Evolutionary conservation across 2,888 invertebrate genomes (phyloP).

Genomic region (Saturnia pavonia): DNA sequence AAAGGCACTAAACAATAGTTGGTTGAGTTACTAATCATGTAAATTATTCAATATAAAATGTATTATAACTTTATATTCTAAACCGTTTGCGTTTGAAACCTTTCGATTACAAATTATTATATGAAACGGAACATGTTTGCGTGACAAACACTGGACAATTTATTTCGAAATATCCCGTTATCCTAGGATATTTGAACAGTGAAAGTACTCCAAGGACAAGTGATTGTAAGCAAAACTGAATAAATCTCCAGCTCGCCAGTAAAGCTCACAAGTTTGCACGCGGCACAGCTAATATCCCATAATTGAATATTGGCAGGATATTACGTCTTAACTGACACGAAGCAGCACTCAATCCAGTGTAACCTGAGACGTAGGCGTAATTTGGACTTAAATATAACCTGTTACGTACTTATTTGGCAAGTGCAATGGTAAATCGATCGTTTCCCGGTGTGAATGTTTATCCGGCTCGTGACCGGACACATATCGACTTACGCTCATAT

Average conservation of each 20-base stretch:
- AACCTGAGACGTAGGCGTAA: background rate
- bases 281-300: slow-evolving; percentile 14
- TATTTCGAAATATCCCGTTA: slow-evolving; percentile 10
- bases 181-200: slow-evolving; percentile 5
- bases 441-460: slow-evolving; percentile 8
- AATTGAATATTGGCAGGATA: slow-evolving; percentile 25
- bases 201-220: slow-evolving; percentile 5
- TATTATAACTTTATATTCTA: background rate
- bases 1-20: background rate
- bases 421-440: slow-evolving; percentile 2
- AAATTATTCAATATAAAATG: background rate
- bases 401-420: slow-evolving; percentile 15
- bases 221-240: slow-evolving; percentile 14
- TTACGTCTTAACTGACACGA: slow-evolving; percentile 23
- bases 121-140: slow-evolving; percentile 1
- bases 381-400: slow-evolving; percentile 12
- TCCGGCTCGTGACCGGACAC: slow-evolving; percentile 2
- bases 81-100: background rate
- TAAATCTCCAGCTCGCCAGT: slow-evolving; percentile 17
- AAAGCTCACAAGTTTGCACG: slow-evolving; percentile 14
- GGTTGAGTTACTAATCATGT: background rate
- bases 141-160: background rate
- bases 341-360: slow-evolving; percentile 11
- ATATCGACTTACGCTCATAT: background rate
- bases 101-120: background rate